Evolutionary conservation across 2,888 invertebrate species (phyloP).

Genomic region (Lymantria dispar): DNA sequence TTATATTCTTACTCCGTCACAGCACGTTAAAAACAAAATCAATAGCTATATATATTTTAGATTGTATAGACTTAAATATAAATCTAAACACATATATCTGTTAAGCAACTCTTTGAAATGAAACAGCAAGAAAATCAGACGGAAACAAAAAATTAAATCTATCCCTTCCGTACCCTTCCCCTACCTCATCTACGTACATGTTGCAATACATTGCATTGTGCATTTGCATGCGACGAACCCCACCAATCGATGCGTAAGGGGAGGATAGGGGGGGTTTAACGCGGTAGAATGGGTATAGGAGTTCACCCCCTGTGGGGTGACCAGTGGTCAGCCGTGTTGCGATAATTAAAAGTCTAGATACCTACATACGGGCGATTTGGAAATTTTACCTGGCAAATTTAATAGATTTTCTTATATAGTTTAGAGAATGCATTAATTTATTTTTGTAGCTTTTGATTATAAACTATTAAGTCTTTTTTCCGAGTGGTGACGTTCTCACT

Average conservation of each 20-base stretch:
- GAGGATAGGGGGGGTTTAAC: slow-evolving; percentile 12
- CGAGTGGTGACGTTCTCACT: no score
- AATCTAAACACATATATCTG: no score
- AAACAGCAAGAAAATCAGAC: neutral
- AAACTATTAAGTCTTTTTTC: no score
- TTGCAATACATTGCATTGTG: slow-evolving; percentile 41
- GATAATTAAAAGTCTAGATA: slow-evolving; percentile 49
- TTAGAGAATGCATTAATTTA: no score
- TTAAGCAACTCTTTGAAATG: neutral
- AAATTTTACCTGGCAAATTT: neutral
- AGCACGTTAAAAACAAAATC: no score
- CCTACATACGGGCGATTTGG: neutral
- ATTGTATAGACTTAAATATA: no score
- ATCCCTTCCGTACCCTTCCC: neutral
- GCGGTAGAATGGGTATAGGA: slow-evolving; percentile 11
- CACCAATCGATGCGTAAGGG: slow-evolving; percentile 63
- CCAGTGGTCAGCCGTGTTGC: slow-evolving; percentile 31
- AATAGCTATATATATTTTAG: no score
- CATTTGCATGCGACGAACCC: slow-evolving; percentile 61
- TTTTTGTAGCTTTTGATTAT: no score
- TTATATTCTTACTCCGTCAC: no score
- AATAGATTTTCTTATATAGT: no score
- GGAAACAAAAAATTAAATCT: neutral
- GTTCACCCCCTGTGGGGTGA: slow-evolving; percentile 16
- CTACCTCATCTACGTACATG: neutral